A percentile compares a stretch with the other conserved stretches of the same genome.
phyloP scores from a whole-genome alignment of 2,888 invertebrate species.

The Chrysomela aeneicollis region DNA sequence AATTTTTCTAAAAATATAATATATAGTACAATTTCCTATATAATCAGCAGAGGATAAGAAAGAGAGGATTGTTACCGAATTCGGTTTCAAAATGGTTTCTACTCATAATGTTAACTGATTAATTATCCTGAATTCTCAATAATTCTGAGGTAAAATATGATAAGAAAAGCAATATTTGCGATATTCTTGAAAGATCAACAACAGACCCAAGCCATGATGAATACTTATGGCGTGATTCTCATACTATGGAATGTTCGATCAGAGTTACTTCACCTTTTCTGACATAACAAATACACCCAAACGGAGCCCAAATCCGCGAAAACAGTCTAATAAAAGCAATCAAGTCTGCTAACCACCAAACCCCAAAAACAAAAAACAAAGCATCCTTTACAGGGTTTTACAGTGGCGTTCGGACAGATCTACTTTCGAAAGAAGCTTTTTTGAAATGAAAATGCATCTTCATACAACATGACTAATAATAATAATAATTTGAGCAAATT shows the following conservation, averaged over 20 bases:
- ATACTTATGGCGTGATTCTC: not conserved
- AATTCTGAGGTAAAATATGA: too few relatives aligned
- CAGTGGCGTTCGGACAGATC: not conserved
- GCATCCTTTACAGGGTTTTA: not conserved
- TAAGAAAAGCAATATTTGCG: too few relatives aligned
- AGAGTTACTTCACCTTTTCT: slow-evolving; percentile 19
- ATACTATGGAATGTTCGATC: not conserved
- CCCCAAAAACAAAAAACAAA: slow-evolving; percentile 1
- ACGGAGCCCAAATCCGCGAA: slow-evolving; percentile 8
- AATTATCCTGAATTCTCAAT: too few relatives aligned
- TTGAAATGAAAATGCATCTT: too few relatives aligned
- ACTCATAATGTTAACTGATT: too few relatives aligned
- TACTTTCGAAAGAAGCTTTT: not conserved
- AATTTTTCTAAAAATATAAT: too few relatives aligned
- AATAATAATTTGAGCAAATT: too few relatives aligned
- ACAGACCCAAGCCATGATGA: not conserved
- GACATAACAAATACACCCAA: slow-evolving; percentile 17
- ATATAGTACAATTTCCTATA: too few relatives aligned
- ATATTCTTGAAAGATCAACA: not conserved
- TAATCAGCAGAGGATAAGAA: too few relatives aligned
- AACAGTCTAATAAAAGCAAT: slow-evolving; percentile 11
- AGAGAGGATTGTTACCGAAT: too few relatives aligned
- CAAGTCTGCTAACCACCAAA: slow-evolving; percentile 12
- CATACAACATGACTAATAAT: too few relatives aligned
- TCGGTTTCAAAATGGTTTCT: too few relatives aligned